Evolutionary conservation across 2,797 vertebrate species (phyloP).

Genomic region (Melanotaenia parkinsoni): DNA sequence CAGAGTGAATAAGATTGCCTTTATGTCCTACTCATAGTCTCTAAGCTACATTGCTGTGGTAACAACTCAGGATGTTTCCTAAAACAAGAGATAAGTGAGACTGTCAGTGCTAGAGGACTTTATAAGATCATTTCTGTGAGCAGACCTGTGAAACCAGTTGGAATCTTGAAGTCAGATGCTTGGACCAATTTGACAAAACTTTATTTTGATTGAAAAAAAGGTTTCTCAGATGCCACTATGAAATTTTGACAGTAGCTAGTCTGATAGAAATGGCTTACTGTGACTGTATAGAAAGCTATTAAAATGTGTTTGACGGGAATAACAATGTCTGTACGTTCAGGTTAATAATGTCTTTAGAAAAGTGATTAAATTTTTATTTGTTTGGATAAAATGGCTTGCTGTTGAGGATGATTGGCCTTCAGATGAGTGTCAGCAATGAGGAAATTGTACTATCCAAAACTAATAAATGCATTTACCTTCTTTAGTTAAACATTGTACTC

Average conservation of each 20-base stretch:
- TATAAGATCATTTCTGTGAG: background rate
- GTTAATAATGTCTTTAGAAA: conserved; percentile 50
- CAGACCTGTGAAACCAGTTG: background rate
- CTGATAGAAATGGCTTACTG: conserved; percentile 36
- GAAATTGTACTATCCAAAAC: background rate
- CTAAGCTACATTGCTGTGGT: background rate
- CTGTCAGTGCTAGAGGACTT: background rate
- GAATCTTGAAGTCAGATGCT: background rate
- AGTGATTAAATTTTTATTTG: background rate
- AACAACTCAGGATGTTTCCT: background rate
- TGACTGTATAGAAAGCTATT: conserved; percentile 44
- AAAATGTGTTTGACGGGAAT: conserved; percentile 50
- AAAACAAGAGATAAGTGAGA: conserved; percentile 5
- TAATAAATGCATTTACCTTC: background rate
- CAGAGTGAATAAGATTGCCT: background rate
- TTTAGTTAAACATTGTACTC: background rate
- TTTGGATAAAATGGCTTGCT: conserved; percentile 60
- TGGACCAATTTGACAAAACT: background rate
- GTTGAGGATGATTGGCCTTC: conserved; percentile 45
- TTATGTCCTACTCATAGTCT: background rate
- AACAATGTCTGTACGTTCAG: conserved; percentile 39
- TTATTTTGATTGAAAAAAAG: conserved; percentile 7
- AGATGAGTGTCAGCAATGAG: conserved; percentile 18
- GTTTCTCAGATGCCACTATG: conserved; percentile 22
- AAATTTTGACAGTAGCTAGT: conserved; percentile 25